Conservation (phyloP, 2,888 invertebrate genomes). For the Cheilosia pagana region DNA sequence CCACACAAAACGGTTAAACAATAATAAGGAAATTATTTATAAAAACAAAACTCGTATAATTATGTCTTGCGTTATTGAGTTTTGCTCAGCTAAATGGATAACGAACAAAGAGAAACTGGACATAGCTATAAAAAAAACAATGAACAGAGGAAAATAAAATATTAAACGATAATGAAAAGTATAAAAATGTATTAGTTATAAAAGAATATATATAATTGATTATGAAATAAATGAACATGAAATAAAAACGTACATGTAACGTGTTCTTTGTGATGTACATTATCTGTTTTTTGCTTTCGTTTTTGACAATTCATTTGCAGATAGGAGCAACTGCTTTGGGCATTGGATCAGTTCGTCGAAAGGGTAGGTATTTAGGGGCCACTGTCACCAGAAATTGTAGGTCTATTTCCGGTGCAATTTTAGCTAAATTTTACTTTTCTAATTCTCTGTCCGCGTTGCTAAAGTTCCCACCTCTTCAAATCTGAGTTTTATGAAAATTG, state of each 20-base stretch:
- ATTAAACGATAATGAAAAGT: slow-evolving; percentile 48
- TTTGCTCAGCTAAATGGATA: slow-evolving; percentile 41
- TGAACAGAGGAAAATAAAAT: slow-evolving; percentile 44
- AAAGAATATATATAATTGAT: slow-evolving; percentile 58
- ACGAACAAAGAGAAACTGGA: slow-evolving; percentile 36
- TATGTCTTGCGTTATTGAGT: slow-evolving; percentile 9
- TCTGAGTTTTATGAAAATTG: too few relatives aligned
- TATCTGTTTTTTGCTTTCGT: too few relatives aligned
- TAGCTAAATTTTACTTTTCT: too few relatives aligned
- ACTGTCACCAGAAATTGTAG: too few relatives aligned
- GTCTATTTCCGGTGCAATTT: too few relatives aligned
- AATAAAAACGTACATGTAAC: slow-evolving; percentile 64
- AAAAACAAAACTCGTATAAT: background rate
- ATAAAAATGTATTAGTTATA: slow-evolving; percentile 66
- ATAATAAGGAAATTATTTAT: slow-evolving; percentile 10
- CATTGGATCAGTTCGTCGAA: too few relatives aligned
- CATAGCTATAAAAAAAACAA: slow-evolving; percentile 26
- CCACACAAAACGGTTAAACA: slow-evolving; percentile 18
- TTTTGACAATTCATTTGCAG: background rate
- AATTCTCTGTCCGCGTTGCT: too few relatives aligned
- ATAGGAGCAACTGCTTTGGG: too few relatives aligned
- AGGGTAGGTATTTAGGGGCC: too few relatives aligned
- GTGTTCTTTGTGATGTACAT: background rate
- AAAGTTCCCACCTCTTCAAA: too few relatives aligned
- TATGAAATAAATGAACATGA: slow-evolving; percentile 63